phyloP scores from a whole-genome alignment of 53 echinoderm and acorn worm genomes.

The Luidia sarsii region DNA sequence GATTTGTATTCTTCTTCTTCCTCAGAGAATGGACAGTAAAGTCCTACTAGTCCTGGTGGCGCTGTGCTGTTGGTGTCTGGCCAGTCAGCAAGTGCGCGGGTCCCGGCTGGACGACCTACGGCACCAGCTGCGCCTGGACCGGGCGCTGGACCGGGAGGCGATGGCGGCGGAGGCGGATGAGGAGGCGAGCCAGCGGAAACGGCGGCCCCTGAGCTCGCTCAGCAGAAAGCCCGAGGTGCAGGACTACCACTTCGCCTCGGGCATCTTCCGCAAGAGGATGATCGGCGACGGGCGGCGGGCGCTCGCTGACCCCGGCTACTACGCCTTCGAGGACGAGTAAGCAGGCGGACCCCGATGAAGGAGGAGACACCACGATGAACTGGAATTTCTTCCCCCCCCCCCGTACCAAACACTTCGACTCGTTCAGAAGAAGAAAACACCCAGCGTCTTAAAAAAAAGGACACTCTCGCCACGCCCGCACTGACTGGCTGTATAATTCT shows the following conservation, averaged over 20 bases:
- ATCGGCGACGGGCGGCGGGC: conserved; percentile 6
- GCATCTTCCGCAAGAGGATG: conserved; percentile 49
- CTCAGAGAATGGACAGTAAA: conserved; percentile 10
- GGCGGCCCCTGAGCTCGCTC: conserved; percentile 35
- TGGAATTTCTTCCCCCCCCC: too few relatives aligned
- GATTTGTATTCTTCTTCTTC: too few relatives aligned
- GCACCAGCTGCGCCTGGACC: conserved; percentile 15
- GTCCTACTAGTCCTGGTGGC: not conserved
- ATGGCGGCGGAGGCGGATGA: too few relatives aligned
- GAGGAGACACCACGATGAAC: too few relatives aligned
- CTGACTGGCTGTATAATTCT: too few relatives aligned
- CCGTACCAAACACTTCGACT: too few relatives aligned
- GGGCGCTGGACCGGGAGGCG: conserved; percentile 13
- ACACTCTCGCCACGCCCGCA: too few relatives aligned
- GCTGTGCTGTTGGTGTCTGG: conserved; percentile 49
- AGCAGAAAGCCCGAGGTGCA: conserved; percentile 26
- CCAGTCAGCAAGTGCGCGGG: conserved; percentile 20
- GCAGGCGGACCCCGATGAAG: too few relatives aligned
- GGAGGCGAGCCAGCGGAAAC: conserved; percentile 44
- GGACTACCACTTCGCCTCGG: conserved; percentile 42
- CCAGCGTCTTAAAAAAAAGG: too few relatives aligned
- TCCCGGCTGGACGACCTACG: conserved; percentile 40
- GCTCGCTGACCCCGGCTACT: conserved; percentile 33
- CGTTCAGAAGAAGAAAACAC: too few relatives aligned
- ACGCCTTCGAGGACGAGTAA: conserved; percentile 51